Evolutionary conservation across 2,888 invertebrate genomes (phyloP), one percentile per base, ranked within the genome.

Genomic region (Drosophila neutralis): DNA sequence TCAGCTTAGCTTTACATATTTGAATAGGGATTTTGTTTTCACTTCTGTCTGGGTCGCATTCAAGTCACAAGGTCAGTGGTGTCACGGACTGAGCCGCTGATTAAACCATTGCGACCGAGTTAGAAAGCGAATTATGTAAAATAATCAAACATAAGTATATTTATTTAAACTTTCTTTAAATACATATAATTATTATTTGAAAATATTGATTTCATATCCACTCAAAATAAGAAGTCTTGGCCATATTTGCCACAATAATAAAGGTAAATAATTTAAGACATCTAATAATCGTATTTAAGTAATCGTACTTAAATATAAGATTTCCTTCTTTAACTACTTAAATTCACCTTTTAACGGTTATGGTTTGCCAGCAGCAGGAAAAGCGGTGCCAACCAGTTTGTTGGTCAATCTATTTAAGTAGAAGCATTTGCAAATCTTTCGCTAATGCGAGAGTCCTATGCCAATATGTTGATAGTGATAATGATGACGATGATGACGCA

Each of bases 1-100:
- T 63, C 51, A 69, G 65, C 69, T 58, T 65, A 73, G 82, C 73
- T 69, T 69, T 58, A 68, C 73, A 80, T 73, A 87, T 86, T 86
- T 86, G 86, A 87, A 87, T 86, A 86, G 85, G 87, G 87, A 85
- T 86, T 87, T 87, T 86, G 85, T 81, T 86, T 84, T 83, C 87
- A 84, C 82, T 87, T 76, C 76, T 87, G 82, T 76, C 87, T 83
- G 85, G 75, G 76, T 82, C 81, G 62, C 57, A 73, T 58, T 73
- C 84, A 87, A 87, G 86, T 86, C 87, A 87, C 85, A 86, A 86
- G 85, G 85, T 86, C 85, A 77, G 71, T 77, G 72, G 76, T 76
- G 87, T 82, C 73, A 73, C 69, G 73, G 70, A 67, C 72, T 72
- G 45, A 48, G 38, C 49, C 81, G 42, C 66, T 76, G 80, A 82